A percentile compares a stretch with the other conserved stretches of the same genome.
These are phyloP conservation scores for Odontophorus gujanensis DNA, from an alignment of 2,113 vertebrate species.

Conservation along the genomic window DNA sequence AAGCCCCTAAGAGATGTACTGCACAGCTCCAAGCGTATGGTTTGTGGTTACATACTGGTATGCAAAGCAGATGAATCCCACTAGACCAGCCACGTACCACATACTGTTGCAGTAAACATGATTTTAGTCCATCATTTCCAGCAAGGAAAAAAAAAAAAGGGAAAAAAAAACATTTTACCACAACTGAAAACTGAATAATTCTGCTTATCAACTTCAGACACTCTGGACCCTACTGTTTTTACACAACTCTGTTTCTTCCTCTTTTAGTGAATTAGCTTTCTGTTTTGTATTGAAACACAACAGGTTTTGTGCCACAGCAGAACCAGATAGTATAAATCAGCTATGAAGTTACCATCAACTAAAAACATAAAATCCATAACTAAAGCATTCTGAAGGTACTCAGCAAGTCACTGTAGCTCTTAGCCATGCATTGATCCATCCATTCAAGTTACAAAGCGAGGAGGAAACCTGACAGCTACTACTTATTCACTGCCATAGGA, in stretches of 20 bases:
- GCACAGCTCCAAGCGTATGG: not conserved
- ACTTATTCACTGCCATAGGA: not conserved
- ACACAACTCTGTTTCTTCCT: not conserved
- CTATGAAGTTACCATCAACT: not conserved
- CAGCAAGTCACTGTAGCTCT: not conserved
- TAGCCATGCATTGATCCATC: not conserved
- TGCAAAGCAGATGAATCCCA: not conserved
- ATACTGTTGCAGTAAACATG: not conserved
- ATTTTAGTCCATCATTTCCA: not conserved
- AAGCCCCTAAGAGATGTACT: not conserved
- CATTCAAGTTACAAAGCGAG: not conserved
- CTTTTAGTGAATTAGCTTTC: not conserved
- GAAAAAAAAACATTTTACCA: not conserved
- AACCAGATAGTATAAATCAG: not conserved
- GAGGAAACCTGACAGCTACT: not conserved
- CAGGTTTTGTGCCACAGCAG: not conserved
- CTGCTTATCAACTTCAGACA: not conserved
- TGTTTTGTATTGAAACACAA: not conserved
- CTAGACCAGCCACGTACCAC: not conserved
- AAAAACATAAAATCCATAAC: not conserved
- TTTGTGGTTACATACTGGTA: constrained; percentile 28
- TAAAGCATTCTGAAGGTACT: not conserved
- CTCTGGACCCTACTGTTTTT: not conserved
- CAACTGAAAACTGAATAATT: not conserved
- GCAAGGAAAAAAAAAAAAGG: not conserved